phyloP scores from a whole-genome alignment of 2,113 vertebrate species.

The Camelus bactrianus region DNA sequence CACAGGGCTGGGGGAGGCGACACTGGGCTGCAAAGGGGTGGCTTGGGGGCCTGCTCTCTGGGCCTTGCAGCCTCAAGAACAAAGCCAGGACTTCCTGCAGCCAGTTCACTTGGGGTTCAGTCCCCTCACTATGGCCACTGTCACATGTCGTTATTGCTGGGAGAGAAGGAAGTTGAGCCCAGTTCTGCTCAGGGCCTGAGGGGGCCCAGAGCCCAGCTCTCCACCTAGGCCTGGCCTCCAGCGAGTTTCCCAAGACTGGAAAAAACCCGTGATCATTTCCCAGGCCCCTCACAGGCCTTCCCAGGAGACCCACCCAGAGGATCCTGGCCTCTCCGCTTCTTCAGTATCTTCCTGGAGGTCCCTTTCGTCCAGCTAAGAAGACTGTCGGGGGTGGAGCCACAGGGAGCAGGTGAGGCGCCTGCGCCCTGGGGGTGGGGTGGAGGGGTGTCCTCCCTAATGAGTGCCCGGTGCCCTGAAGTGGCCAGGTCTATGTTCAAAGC shows the following conservation, averaged over 20 bases:
- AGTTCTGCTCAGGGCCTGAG: background rate
- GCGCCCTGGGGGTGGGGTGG: background rate
- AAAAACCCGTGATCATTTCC: background rate
- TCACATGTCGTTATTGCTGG: background rate
- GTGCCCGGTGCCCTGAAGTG: accelerated
- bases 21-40: background rate
- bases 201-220: background rate
- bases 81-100: background rate
- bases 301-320: background rate
- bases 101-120: accelerated
- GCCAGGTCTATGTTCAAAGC: background rate
- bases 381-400: background rate
- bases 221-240: background rate
- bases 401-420: too few relatives aligned
- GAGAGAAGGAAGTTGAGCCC: background rate
- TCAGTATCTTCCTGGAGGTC: background rate
- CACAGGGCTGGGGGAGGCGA: too few relatives aligned
- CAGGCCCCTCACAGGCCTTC: background rate
- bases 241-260: background rate
- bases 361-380: background rate
- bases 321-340: background rate
- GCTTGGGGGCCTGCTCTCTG: background rate
- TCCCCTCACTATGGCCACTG: background rate
- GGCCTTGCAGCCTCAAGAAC: background rate
- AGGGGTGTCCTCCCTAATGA: background rate